Evolutionary conservation across 2,113 vertebrate species (phyloP).

Genomic region (Probosciger aterrimus): DNA sequence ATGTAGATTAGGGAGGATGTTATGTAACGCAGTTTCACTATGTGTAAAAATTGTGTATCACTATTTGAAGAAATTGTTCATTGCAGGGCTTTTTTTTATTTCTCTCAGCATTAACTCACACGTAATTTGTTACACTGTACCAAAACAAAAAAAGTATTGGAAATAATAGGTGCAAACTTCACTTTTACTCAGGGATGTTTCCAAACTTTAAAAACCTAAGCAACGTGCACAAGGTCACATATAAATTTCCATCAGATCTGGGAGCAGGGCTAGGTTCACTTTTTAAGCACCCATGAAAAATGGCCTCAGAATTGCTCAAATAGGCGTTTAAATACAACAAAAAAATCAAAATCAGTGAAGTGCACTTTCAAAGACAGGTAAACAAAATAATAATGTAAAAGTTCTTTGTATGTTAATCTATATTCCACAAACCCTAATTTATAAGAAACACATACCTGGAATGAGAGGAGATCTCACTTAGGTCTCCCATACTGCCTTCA

Average conservation of each 20-base stretch:
- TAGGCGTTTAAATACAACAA: background rate
- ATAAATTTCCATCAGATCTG: background rate
- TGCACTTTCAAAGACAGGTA: background rate
- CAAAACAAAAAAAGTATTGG: background rate
- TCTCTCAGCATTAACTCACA: background rate
- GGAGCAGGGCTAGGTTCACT: background rate
- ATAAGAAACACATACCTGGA: conserved; percentile 78
- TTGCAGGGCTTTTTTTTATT: background rate
- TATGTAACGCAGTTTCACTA: background rate
- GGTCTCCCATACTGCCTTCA: conserved; percentile 88
- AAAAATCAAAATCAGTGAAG: background rate
- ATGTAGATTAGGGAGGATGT: background rate
- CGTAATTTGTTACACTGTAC: background rate
- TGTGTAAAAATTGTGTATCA: background rate
- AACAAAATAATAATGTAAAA: background rate
- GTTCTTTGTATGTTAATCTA: fast-evolving
- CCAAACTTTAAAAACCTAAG: background rate
- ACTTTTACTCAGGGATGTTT: background rate
- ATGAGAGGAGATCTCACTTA: conserved; percentile 91
- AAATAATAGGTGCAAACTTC: background rate
- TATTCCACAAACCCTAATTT: background rate
- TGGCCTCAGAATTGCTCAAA: background rate
- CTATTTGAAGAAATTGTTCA: background rate
- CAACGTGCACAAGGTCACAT: background rate
- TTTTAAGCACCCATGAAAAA: background rate